A percentile compares a stretch with the other conserved stretches of the same genome.
Conservation (phyloP, 2,113 vertebrate genomes). For the Gymnobelideus leadbeateri region DNA sequence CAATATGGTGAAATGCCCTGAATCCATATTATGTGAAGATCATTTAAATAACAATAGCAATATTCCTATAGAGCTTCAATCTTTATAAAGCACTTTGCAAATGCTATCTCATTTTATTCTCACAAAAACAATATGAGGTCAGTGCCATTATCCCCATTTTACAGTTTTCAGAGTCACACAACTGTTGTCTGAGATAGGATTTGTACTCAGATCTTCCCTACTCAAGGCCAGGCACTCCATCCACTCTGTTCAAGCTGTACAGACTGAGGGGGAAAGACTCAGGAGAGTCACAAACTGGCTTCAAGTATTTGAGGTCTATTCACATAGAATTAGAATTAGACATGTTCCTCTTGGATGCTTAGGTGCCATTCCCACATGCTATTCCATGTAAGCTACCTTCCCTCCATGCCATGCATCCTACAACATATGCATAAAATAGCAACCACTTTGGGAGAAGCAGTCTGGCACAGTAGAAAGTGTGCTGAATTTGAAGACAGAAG, state of each 20-base stretch:
- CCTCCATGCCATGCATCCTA: neutral
- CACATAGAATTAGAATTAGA: neutral
- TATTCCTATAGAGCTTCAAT: neutral
- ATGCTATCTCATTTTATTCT: neutral
- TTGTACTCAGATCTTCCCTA: neutral
- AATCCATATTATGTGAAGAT: neutral
- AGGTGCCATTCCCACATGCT: neutral
- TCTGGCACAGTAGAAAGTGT: neutral
- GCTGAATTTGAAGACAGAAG: neutral
- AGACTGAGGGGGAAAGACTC: neutral
- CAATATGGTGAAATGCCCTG: neutral
- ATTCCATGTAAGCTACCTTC: neutral
- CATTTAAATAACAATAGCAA: neutral
- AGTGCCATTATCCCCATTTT: neutral
- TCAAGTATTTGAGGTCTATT: neutral
- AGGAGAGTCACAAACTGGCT: neutral
- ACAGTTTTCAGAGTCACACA: neutral
- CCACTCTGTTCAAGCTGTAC: neutral
- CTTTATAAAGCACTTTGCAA: neutral
- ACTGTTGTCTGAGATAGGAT: neutral
- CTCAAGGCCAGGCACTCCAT: neutral
- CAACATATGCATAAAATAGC: neutral
- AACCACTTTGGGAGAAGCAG: neutral
- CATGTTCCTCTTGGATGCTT: neutral
- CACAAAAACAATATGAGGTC: neutral